A percentile compares a stretch with the other conserved stretches of the same genome.
These are phyloP conservation scores for Centruroides vittatus DNA, from an alignment of 1,140 invertebrate species.

Conservation along the genomic window DNA sequence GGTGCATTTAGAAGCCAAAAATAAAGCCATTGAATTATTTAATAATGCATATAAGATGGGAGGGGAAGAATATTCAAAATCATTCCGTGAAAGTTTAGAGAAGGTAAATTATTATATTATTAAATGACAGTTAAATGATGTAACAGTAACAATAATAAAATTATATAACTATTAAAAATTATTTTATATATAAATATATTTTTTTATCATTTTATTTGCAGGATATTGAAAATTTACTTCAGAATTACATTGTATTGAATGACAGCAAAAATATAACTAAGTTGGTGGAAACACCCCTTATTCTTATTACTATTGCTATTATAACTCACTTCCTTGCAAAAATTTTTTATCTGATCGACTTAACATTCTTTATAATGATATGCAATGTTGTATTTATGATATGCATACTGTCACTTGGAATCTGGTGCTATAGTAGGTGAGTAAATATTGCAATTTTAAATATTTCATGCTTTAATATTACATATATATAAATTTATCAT, in stretches of 20 bases:
- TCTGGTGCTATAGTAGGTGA: no score
- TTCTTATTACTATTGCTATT: constrained; percentile 73
- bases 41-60: constrained; percentile 83
- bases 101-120: constrained; percentile 34
- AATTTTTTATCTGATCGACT: no score
- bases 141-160: not conserved
- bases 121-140: no score
- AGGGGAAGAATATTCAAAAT: constrained; percentile 74
- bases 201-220: constrained; percentile 26
- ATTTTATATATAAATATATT: no score
- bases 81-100: constrained; percentile 60
- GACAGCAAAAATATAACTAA: constrained; percentile 97
- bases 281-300: constrained; percentile 80
- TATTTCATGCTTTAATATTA: no score
- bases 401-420: no score
- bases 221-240: constrained; percentile 72
- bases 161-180: no score
- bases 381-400: no score
- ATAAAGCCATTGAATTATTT: constrained; percentile 59
- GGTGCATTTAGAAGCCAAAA: constrained; percentile 44
- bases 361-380: no score
- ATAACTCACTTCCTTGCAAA: constrained; percentile 51
- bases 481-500: no score
- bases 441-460: no score
- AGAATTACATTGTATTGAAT: constrained; percentile 76